Evolutionary conservation across 2,888 invertebrate species (phyloP), one percentile per base, ranked within the genome.

Genomic region (Drosophila rubida): DNA sequence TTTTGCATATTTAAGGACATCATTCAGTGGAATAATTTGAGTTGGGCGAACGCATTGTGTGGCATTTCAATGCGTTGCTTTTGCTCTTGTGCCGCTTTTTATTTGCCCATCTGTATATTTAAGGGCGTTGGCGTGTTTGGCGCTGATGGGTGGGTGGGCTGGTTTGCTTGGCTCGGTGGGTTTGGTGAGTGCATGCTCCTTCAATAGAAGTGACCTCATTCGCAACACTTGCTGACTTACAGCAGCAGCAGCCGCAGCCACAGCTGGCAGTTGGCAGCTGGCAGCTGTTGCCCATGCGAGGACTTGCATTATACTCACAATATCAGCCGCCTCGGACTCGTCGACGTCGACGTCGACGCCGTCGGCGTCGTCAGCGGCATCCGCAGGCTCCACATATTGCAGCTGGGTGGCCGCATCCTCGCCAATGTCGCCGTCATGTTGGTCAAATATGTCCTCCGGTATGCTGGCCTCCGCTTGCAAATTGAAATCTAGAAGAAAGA

Each of bases 381-480:
- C 75, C 30, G 50, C 62, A 45, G 57, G 53, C 42, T 78, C 70
- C 39, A 55, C 69, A 74, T 79, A 89, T 66, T 87, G 87, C 79
- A 78, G 61, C 64, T 82, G 84, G 45, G 72, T 42, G 46, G 67
- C 77, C 64, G 69, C 75, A 72, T 74, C 74, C 61, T 78, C 80
- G 19, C 55, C 80, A 69, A 68, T 70, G 78, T 75, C 87, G 37
- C 75, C 83, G 61, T 75, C 83, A 57, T 81, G 83, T 53, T 90
- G 90, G 85, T 90, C 90, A 70, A 90, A 83, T 71, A 90, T 90
- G 73, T 90, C 90, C 87, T 90, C 90, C 49, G 90, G 90, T 84
- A 90, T 90, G 67, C 75, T 78, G 67, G 90, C 84, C 72, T 90
- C 90, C 50, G 87, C 90, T 79, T 89, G 88, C 53, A 90, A 84